Conservation (phyloP, 2,113 vertebrate species). For the Oreotrochilus melanogaster region DNA sequence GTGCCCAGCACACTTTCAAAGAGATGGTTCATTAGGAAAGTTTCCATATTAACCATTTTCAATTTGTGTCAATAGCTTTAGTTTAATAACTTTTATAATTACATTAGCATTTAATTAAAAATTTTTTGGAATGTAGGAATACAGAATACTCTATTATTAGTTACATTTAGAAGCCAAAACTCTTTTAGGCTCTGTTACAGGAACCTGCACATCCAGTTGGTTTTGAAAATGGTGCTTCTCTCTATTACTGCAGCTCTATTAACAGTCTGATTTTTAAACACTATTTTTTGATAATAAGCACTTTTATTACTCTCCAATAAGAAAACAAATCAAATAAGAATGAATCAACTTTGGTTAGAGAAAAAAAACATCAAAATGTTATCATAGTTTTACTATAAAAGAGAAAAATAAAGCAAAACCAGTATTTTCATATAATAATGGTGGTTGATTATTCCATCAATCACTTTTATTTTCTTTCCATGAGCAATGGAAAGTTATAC, state of each 20-base stretch:
- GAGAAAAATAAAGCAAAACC: background rate
- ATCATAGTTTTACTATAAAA: background rate
- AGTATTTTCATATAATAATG: background rate
- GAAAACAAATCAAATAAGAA: background rate
- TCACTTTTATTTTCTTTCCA: conserved; percentile 25
- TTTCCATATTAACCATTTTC: conserved; percentile 28
- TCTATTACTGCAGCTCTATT: background rate
- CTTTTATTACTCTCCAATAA: background rate
- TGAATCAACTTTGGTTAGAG: background rate
- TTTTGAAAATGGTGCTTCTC: background rate
- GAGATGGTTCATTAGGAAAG: conserved; percentile 36
- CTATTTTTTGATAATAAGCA: background rate
- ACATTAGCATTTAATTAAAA: conserved; percentile 60
- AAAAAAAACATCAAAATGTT: background rate
- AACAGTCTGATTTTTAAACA: background rate
- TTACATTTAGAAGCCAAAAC: background rate
- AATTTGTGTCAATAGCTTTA: conserved; percentile 58
- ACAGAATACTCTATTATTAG: background rate
- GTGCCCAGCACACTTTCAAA: background rate
- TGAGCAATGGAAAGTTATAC: conserved; percentile 2
- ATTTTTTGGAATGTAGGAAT: conserved; percentile 14
- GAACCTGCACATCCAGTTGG: background rate
- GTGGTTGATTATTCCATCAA: background rate
- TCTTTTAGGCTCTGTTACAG: background rate
- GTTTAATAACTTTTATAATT: conserved; percentile 69